Evolutionary conservation across 2,888 invertebrate genomes (phyloP).

Genomic region (Synanthedon andrenaeformis): DNA sequence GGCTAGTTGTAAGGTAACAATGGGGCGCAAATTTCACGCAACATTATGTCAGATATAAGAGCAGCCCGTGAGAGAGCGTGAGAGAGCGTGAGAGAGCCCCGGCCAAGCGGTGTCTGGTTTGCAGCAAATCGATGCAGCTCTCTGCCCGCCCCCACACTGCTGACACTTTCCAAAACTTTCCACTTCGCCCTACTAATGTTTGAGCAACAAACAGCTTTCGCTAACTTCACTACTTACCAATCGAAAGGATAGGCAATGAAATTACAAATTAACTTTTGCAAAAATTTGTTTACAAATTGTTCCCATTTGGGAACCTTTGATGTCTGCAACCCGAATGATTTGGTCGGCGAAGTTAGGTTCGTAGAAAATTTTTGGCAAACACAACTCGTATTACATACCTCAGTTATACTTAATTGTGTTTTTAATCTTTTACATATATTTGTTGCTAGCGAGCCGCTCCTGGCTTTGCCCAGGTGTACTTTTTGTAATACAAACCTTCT

Average conservation of each 20-base stretch:
- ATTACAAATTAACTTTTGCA: constrained; percentile 1
- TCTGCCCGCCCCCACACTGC: constrained; percentile 9
- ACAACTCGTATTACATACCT: too few relatives aligned
- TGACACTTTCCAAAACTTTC: constrained; percentile 21
- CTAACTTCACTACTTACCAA: neutral
- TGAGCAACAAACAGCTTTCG: neutral
- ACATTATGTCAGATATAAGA: constrained; percentile 45
- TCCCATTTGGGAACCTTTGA: too few relatives aligned
- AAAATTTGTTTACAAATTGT: too few relatives aligned
- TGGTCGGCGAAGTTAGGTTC: too few relatives aligned
- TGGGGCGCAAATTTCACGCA: constrained; percentile 61
- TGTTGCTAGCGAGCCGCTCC: too few relatives aligned
- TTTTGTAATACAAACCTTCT: too few relatives aligned
- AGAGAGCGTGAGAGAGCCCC: constrained; percentile 1
- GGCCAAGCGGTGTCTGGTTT: constrained; percentile 26
- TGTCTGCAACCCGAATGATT: too few relatives aligned
- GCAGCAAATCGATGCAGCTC: constrained; percentile 54
- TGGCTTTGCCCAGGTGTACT: too few relatives aligned
- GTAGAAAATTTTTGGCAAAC: too few relatives aligned
- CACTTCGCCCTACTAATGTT: constrained; percentile 5
- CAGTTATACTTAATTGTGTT: too few relatives aligned
- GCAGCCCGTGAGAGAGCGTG: constrained; percentile 4
- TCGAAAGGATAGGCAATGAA: too few relatives aligned
- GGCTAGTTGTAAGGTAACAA: constrained; percentile 47
- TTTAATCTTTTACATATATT: too few relatives aligned